These are phyloP conservation scores for Heliangelus exortis DNA, from an alignment of 2,797 vertebrate species.

Conservation along the genomic window DNA sequence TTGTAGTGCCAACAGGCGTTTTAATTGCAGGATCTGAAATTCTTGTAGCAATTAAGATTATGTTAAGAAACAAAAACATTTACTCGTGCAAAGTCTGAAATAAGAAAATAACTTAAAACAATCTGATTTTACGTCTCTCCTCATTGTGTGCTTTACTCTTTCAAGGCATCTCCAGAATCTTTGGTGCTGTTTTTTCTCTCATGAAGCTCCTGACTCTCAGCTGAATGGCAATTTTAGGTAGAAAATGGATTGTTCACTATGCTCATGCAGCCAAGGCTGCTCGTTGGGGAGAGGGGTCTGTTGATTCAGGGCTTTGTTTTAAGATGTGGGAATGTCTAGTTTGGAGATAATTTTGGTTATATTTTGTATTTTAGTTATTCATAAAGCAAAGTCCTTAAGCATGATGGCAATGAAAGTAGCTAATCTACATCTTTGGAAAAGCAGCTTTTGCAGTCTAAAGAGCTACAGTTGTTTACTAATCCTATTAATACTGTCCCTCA, in stretches of 20 bases:
- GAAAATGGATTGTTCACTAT: background rate
- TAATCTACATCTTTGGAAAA: background rate
- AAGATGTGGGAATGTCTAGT: background rate
- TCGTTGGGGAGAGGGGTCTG: background rate
- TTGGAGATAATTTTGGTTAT: background rate
- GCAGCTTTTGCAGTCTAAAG: background rate
- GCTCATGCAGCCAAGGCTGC: background rate
- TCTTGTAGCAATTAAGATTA: constrained; percentile 21
- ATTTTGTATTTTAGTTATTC: background rate
- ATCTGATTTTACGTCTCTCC: background rate
- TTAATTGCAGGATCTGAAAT: background rate
- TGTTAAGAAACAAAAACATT: background rate
- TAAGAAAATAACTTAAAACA: background rate
- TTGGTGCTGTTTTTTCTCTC: background rate
- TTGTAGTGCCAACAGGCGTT: constrained; percentile 42
- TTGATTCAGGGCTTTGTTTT: background rate
- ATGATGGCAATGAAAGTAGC: background rate
- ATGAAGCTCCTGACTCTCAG: background rate
- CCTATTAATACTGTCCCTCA: background rate
- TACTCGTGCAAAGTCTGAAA: background rate
- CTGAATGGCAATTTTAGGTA: background rate
- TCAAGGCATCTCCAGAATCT: background rate
- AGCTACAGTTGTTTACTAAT: background rate
- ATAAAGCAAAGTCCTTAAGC: background rate
- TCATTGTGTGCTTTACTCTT: background rate